Conservation (phyloP, 1,140 invertebrate species). For the Drosophila lacertosa region DNA sequence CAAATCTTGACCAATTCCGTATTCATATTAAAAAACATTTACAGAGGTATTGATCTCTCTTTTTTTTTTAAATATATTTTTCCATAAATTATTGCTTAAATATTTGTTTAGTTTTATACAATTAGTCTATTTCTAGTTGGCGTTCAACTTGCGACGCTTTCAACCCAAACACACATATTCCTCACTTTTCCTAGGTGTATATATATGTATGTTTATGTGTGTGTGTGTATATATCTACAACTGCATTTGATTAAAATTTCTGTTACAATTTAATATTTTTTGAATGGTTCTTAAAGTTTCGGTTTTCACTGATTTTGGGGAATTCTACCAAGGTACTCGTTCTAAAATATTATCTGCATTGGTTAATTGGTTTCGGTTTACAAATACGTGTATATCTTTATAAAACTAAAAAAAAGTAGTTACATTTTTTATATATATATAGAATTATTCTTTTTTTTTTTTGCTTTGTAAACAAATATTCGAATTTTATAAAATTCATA, state of each 20-base stretch:
- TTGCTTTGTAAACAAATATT: slow-evolving; percentile 48
- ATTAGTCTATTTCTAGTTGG: slow-evolving; percentile 67
- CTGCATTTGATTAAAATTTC: not conserved
- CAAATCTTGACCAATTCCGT: too few relatives aligned
- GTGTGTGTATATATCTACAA: slow-evolving; percentile 28
- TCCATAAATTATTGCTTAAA: slow-evolving; percentile 78
- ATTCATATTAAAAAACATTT: not conserved
- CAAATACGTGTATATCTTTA: slow-evolving; percentile 26
- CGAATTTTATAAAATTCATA: slow-evolving; percentile 43
- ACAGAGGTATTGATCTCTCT: not conserved
- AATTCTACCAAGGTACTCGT: slow-evolving; percentile 40
- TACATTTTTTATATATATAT: slow-evolving; percentile 10
- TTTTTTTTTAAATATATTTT: slow-evolving; percentile 57
- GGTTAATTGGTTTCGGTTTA: slow-evolving; percentile 14
- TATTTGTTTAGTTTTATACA: slow-evolving; percentile 67
- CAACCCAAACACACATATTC: slow-evolving; percentile 43
- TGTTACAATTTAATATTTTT: not conserved
- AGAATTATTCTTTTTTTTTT: not conserved
- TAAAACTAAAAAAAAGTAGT: slow-evolving; percentile 42
- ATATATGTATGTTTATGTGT: slow-evolving; percentile 13
- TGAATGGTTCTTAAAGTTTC: slow-evolving; percentile 22
- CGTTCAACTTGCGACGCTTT: slow-evolving; percentile 33
- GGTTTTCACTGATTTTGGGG: slow-evolving; percentile 1
- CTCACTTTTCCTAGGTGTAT: slow-evolving; percentile 11
- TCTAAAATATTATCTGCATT: slow-evolving; percentile 28